Evolutionary conservation across 2,113 vertebrate genomes (phyloP), one percentile per base, ranked within the genome.

Genomic region (Alethe castanea): DNA sequence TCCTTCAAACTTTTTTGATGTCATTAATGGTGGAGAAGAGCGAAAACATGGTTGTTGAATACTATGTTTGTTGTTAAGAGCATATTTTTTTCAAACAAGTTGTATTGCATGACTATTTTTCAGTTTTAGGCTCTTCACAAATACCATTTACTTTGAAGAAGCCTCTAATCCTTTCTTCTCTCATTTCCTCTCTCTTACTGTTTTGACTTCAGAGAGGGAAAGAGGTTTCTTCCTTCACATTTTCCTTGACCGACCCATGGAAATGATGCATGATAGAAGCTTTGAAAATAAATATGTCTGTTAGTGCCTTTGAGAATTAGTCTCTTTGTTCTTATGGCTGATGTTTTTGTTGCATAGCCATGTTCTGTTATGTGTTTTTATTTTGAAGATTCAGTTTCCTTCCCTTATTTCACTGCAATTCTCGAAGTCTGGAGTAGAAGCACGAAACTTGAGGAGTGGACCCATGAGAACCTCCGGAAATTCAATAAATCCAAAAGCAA

Each of bases 261-360:
- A 92, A 86, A 86, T 62, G 18, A 62, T 83, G 8, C 16, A 33
- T 69, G 54, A 76, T 57, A 77, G 71, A 92, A 88, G 19, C n/a
- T 85, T 73, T 88, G 72, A 85, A 85, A 24, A 62, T 6, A 73
- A 53, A 47, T 48, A 15, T 40, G 12, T 47, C 48, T 29, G 19
- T 76, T 92, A 57, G 26, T 86, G n/a, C 52, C 35, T 93, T 93
- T 88, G 59, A 88, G 92, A 93, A 92, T 81, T 44, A 71, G 31
- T 48, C 20, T 91, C 36, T 89, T 50, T 90, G 25, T 77, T 87
- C 33, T 70, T 50, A 35, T 0, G 6, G 45, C 3, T 94, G 48
- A 45, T 6, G 12, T 61, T 52, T 67, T 71, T 40, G 13, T 56
- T 82, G 33, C 57, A 65, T 29, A 65, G 72, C 36, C 54, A 24